These are phyloP conservation scores for Enteromius paludinosus DNA, from an alignment of 2,797 vertebrate species.

Conservation along the genomic window DNA sequence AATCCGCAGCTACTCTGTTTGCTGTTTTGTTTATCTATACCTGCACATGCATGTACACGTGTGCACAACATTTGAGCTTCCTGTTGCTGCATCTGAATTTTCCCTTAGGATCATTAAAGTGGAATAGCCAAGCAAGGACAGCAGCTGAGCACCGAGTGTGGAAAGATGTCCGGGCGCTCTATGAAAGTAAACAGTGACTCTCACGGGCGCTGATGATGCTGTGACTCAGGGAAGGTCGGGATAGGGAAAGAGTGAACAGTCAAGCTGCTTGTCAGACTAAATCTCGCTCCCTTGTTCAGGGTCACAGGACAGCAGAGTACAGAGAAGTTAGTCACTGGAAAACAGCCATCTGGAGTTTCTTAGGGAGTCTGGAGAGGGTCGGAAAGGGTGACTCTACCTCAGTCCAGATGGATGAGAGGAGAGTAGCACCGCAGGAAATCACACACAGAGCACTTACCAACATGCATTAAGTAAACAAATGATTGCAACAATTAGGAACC, in stretches of 20 bases:
- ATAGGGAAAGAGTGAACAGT: constrained; percentile 10
- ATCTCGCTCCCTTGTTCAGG: constrained; percentile 7
- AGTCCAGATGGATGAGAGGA: constrained; percentile 13
- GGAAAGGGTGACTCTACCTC: constrained; percentile 5
- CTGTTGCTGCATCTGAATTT: not conserved
- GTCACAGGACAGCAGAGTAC: constrained; percentile 19
- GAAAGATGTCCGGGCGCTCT: not conserved
- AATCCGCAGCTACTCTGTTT: not conserved
- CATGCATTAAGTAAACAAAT: not conserved
- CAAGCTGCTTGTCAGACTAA: constrained; percentile 18
- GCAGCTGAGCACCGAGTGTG: constrained; percentile 33
- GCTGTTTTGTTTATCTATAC: not conserved
- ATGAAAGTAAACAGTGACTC: constrained; percentile 29
- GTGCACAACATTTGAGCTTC: constrained; percentile 1
- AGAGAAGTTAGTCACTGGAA: constrained; percentile 26
- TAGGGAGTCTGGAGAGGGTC: not conserved
- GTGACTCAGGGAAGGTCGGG: constrained; percentile 14
- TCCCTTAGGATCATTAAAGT: constrained; percentile 29
- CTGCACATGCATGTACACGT: constrained; percentile 3
- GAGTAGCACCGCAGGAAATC: not conserved
- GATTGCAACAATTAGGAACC: not conserved
- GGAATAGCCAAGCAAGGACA: constrained; percentile 6
- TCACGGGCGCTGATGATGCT: not conserved
- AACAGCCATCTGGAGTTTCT: constrained; percentile 35
- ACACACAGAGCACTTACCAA: not conserved